Evolutionary conservation across 1,140 invertebrate genomes (phyloP), one percentile per base, ranked within the genome.

Genomic region (Arion vulgaris): DNA sequence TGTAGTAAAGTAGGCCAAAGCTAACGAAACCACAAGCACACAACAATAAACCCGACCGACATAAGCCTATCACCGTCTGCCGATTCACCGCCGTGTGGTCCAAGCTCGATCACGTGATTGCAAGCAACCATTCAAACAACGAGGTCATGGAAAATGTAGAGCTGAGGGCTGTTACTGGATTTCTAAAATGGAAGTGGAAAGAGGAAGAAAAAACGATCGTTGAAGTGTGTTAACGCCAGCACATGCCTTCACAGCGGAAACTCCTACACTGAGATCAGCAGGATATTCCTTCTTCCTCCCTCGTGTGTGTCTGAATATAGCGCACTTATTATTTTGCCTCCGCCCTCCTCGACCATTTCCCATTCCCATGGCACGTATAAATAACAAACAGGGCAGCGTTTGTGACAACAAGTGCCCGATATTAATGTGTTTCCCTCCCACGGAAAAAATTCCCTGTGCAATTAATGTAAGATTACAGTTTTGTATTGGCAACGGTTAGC

Each of bases 41-140:
- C 45, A 75, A 75, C 73, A 75, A 75, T 74, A 74, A 51, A 51
- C 73, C 39, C 73, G 73, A 49, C 73, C 73, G 73, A 75, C 73
- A 51, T 75, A 75, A 28, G 62, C 62, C 62, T 66, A 26, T 15
- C 71, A 38, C 71, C 71, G 71, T 73, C 49, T 75, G 73, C 73
- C 73, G 45, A 45, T 51, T 49, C 73, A 45, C 45, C 73, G 73
- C 73, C 1, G 38, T 51, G 38, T 39, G 38, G 38, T 23, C 13
- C 2, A 45, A 32, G 38, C 17, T 51, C 28, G 23, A 36, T 75
- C 73, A 75, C 73, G 73, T 75, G 73, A 75, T 28, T 28, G 39
- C 26, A 1, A 23, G 45, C 73, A 75, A 45, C 73, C 73, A 75
- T 51, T 75, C 73, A 75, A 39, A 51, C 1, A 19, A 17, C 73